These are phyloP conservation scores for Pelosia muscerda DNA, from an alignment of 2,888 invertebrate genomes.

Conservation along the genomic window DNA sequence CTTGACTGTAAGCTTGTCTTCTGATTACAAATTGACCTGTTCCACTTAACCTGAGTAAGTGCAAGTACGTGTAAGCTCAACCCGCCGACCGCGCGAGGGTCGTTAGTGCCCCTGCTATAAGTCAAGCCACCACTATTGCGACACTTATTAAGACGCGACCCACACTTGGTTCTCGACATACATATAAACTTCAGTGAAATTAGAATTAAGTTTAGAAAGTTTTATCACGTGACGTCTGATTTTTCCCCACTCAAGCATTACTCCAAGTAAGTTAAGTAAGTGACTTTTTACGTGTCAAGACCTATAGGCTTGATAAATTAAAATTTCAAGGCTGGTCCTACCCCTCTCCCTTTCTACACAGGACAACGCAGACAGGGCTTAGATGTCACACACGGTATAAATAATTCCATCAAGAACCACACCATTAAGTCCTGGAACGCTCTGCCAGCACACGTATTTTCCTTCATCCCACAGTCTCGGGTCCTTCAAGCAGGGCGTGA, in stretches of 20 bases:
- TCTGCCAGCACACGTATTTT: no score
- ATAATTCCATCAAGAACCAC: no score
- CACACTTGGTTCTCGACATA: conserved; percentile 13
- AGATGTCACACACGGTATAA: no score
- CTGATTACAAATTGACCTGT: conserved; percentile 7
- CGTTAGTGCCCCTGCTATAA: conserved; percentile 14
- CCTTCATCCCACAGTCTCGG: no score
- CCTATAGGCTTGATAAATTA: background rate
- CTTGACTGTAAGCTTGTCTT: background rate
- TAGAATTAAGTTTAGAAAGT: background rate
- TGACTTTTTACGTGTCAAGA: no score
- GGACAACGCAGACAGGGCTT: no score
- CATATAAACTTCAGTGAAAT: background rate
- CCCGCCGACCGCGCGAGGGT: conserved; percentile 7
- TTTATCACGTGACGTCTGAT: background rate
- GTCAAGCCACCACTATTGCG: conserved; percentile 13
- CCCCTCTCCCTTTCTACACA: no score
- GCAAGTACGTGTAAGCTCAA: conserved; percentile 9
- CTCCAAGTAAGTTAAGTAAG: no score
- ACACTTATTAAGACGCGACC: conserved; percentile 22
- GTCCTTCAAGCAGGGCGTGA: no score
- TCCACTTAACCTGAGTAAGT: conserved; percentile 12
- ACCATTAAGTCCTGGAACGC: no score
- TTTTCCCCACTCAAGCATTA: background rate
- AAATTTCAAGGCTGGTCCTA: no score